Evolutionary conservation across 2,797 vertebrate species (phyloP).

Genomic region (Onychomys arenicola): DNA sequence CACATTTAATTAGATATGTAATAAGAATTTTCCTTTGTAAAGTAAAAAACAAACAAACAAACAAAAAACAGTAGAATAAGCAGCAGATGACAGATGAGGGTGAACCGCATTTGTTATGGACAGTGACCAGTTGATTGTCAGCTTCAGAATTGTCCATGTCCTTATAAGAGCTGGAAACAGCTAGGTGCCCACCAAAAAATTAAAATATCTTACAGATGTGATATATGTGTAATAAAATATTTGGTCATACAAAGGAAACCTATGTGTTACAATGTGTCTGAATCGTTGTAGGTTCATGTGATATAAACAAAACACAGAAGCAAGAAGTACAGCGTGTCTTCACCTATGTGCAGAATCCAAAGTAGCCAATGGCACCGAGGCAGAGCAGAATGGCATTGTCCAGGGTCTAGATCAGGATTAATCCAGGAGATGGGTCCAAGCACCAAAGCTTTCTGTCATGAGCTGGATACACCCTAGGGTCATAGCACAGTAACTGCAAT

Average conservation of each 20-base stretch:
- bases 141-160: background rate
- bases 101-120: background rate
- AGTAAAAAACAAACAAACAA: background rate
- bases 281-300: background rate
- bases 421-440: background rate
- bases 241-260: background rate
- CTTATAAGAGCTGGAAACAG: background rate
- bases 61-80: background rate
- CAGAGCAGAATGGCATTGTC: background rate
- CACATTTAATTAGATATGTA: background rate
- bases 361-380: background rate
- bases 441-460: background rate
- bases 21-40: background rate
- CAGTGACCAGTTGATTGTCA: background rate
- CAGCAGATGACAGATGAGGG: background rate
- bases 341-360: background rate
- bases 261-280: background rate
- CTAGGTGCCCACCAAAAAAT: background rate
- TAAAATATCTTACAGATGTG: background rate
- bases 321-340: background rate
- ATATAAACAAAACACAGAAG: background rate
- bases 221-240: background rate
- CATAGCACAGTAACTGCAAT: background rate
- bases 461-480: background rate
- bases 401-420: background rate